Evolutionary conservation across 2,888 invertebrate genomes (phyloP).

Genomic region (Tridacna crocea): DNA sequence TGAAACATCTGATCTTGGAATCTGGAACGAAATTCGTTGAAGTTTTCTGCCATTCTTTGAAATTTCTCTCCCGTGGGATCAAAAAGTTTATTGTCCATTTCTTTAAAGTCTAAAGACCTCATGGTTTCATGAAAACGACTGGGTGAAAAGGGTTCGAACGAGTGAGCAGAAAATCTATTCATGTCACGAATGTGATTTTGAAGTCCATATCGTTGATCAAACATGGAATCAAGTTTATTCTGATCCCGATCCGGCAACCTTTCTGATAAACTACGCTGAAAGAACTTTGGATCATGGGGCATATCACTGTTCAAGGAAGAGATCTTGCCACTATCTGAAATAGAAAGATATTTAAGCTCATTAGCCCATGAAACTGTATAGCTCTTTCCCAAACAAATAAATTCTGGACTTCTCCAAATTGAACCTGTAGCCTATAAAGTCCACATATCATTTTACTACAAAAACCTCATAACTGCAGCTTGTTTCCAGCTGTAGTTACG

Average conservation of each 20-base stretch:
- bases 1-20: constrained; percentile 58
- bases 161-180: constrained; percentile 48
- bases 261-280: constrained; percentile 57
- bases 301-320: constrained; percentile 42
- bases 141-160: constrained; percentile 62
- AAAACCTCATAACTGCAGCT: too few relatives aligned
- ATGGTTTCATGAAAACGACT: constrained; percentile 54
- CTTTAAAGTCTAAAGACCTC: constrained; percentile 55
- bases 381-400: neutral
- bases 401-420: too few relatives aligned
- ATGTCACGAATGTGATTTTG: constrained; percentile 58
- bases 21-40: constrained; percentile 57
- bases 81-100: constrained; percentile 48
- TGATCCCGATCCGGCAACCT: constrained; percentile 49
- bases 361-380: too few relatives aligned
- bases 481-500: too few relatives aligned
- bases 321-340: constrained; percentile 49
- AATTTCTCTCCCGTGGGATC: constrained; percentile 58
- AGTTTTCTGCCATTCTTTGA: constrained; percentile 65
- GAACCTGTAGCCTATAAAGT: too few relatives aligned
- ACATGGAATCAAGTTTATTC: constrained; percentile 50
- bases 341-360: neutral
- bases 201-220: constrained; percentile 60
- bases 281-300: constrained; percentile 51
- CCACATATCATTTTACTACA: too few relatives aligned